Evolutionary conservation across 2,888 invertebrate species (phyloP).

Genomic region (Platycheirus albimanus): DNA sequence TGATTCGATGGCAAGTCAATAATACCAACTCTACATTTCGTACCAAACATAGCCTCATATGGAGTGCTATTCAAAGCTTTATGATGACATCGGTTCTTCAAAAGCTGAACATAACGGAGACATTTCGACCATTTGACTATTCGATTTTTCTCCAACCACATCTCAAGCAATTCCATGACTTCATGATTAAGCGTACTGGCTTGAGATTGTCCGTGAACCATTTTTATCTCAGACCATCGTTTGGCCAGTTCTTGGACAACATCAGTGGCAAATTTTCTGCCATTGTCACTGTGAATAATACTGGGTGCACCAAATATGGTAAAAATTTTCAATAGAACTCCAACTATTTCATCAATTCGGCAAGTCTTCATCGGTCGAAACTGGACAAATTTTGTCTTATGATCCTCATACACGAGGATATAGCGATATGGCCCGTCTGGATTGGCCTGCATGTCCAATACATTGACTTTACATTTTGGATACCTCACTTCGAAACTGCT

Average conservation of each 20-base stretch:
- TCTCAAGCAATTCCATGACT: neutral
- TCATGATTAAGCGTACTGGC: neutral
- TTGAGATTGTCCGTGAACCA: constrained; percentile 1
- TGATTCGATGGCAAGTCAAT: neutral
- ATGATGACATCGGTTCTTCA: neutral
- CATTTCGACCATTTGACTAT: neutral
- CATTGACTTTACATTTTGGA: constrained; percentile 16
- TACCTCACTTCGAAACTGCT: neutral
- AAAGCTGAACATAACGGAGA: neutral
- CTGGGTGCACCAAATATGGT: neutral
- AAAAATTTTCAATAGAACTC: neutral
- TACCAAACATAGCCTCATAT: constrained; percentile 5
- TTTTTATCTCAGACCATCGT: constrained; percentile 1
- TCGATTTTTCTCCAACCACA: constrained; percentile 7
- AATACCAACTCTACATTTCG: neutral
- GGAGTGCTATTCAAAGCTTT: neutral
- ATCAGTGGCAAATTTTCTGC: neutral
- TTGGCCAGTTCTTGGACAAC: neutral
- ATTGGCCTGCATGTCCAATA: neutral
- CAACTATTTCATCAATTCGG: neutral
- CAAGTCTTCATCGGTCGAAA: constrained; percentile 4
- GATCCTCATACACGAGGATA: constrained; percentile 10
- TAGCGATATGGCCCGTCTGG: neutral
- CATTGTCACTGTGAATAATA: constrained; percentile 10
- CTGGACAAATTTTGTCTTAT: constrained; percentile 7